These are phyloP conservation scores for Lissonota sp. DNA, from an alignment of 2,888 invertebrate genomes.

Conservation along the genomic window DNA sequence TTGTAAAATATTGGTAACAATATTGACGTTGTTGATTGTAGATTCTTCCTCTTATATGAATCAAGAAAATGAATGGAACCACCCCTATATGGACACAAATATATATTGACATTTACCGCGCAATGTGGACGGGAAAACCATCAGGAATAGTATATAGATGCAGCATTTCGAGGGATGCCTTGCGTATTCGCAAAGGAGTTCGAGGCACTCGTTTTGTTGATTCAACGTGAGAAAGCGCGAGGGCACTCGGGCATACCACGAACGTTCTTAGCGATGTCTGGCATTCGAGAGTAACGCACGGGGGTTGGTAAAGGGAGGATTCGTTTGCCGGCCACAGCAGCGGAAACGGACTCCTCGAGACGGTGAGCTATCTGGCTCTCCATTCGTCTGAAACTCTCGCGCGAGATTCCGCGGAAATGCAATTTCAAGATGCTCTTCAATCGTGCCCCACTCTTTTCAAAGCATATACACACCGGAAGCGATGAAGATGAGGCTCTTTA, in stretches of 20 bases:
- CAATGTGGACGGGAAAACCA: slow-evolving; percentile 7
- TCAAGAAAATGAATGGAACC: too few species aligned
- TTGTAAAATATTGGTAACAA: too few species aligned
- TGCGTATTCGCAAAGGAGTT: background rate
- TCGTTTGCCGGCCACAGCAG: slow-evolving; percentile 13
- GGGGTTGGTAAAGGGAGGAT: slow-evolving; percentile 30
- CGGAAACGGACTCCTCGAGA: slow-evolving; percentile 8
- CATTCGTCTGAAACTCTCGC: slow-evolving; percentile 29
- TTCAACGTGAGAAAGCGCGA: slow-evolving; percentile 68
- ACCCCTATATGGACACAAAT: too few species aligned
- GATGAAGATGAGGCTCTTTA: slow-evolving; percentile 66
- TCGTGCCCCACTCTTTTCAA: slow-evolving; percentile 10
- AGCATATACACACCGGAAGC: too few species aligned
- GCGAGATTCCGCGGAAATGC: slow-evolving; percentile 72
- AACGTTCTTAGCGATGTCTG: slow-evolving; percentile 71
- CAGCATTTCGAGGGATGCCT: slow-evolving; percentile 10
- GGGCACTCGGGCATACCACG: slow-evolving; percentile 66
- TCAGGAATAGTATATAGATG: background rate
- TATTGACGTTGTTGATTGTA: too few species aligned
- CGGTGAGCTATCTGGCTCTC: slow-evolving; percentile 31
- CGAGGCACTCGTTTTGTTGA: slow-evolving; percentile 52
- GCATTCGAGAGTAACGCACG: slow-evolving; percentile 67
- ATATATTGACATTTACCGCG: too few species aligned
- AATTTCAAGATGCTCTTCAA: slow-evolving; percentile 73
- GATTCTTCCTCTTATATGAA: too few species aligned